A percentile compares a stretch with the other conserved stretches of the same genome.
These are phyloP conservation scores for Stenodema calcarata DNA, from an alignment of 2,888 invertebrate genomes.

Conservation along the genomic window DNA sequence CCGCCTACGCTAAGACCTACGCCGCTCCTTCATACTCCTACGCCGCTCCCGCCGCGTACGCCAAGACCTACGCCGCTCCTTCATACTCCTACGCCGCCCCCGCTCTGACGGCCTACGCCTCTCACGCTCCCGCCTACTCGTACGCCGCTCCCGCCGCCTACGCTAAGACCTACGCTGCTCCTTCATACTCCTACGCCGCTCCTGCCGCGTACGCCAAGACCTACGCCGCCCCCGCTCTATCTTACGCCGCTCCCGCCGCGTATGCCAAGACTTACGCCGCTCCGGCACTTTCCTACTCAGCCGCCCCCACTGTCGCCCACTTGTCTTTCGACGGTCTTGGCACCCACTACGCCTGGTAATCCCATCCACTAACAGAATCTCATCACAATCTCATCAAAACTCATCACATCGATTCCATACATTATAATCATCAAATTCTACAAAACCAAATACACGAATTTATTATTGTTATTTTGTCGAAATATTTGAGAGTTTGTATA, in stretches of 20 bases:
- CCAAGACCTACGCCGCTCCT: constrained; percentile 32
- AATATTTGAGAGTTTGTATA: neutral
- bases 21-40: neutral
- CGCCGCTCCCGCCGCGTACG: constrained; percentile 8
- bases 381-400: neutral
- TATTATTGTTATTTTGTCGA: neutral
- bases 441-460: neutral
- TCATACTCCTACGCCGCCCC: constrained; percentile 15
- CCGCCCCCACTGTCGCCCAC: constrained; percentile 29
- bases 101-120: neutral
- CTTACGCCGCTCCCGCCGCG: constrained; percentile 22
- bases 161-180: constrained; percentile 24
- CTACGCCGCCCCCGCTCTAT: constrained; percentile 31
- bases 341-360: constrained; percentile 22
- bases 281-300: constrained; percentile 16
- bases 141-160: constrained; percentile 27
- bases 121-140: constrained; percentile 11
- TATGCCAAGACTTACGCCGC: constrained; percentile 23
- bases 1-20: constrained; percentile 10
- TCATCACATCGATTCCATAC: neutral
- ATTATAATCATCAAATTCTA: neutral
- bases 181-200: neutral
- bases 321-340: constrained; percentile 28
- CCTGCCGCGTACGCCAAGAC: constrained; percentile 17
- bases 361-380: too few species aligned